phyloP scores from a whole-genome alignment of 2,888 invertebrate species.

The Ypsolopha sequella region DNA sequence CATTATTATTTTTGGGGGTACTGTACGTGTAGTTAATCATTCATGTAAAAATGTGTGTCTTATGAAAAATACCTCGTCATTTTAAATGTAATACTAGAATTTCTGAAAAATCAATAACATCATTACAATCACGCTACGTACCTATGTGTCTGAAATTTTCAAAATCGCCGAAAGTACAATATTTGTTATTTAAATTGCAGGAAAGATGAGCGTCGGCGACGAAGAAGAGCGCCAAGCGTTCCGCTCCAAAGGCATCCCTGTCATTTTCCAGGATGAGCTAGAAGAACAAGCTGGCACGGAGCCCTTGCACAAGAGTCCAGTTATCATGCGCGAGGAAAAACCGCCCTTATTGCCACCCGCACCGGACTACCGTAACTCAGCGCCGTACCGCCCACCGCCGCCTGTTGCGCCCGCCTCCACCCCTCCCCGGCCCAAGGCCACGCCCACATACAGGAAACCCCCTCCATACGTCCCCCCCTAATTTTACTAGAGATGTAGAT shows the following conservation, averaged over 20 bases:
- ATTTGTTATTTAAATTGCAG: slow-evolving; percentile 39
- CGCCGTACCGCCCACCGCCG: slow-evolving; percentile 93
- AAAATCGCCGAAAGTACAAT: not conserved
- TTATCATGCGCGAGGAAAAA: slow-evolving; percentile 95
- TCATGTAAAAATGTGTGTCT: too few relatives aligned
- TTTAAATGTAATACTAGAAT: too few relatives aligned
- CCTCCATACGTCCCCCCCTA: slow-evolving; percentile 98
- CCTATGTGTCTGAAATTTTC: not conserved
- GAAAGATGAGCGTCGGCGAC: slow-evolving; percentile 77
- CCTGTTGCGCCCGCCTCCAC: slow-evolving; percentile 84
- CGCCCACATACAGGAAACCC: slow-evolving; percentile 94
- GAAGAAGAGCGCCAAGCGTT: slow-evolving; percentile 88
- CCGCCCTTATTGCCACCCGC: slow-evolving; percentile 89
- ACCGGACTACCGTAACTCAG: slow-evolving; percentile 75
- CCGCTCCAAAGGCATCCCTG: slow-evolving; percentile 89
- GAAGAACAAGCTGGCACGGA: slow-evolving; percentile 92
- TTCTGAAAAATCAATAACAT: too few relatives aligned
- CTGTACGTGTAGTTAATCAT: too few relatives aligned
- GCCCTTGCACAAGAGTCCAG: slow-evolving; percentile 90
- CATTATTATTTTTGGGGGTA: too few relatives aligned
- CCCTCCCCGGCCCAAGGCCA: slow-evolving; percentile 84
- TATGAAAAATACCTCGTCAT: too few relatives aligned
- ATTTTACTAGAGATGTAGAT: slow-evolving; percentile 27
- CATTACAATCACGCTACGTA: too few relatives aligned
- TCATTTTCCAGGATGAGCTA: slow-evolving; percentile 97